Conservation (phyloP, 2,113 vertebrate genomes). For the Circaetus gallicus region DNA sequence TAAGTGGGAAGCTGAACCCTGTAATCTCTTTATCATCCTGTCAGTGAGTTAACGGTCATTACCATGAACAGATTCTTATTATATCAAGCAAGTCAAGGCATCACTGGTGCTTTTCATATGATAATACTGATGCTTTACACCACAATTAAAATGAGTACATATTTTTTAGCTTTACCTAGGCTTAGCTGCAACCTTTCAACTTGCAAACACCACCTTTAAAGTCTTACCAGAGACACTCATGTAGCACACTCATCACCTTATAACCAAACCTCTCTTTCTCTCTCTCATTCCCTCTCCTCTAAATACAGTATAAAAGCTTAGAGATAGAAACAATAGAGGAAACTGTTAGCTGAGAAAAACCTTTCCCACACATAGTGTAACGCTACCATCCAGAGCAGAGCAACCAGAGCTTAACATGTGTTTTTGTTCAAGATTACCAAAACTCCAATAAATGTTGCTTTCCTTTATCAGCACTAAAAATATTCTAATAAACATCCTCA, state of each 20-base stretch:
- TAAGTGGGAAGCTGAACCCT: slow-evolving; percentile 53
- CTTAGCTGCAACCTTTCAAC: slow-evolving; percentile 38
- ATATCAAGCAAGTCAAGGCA: slow-evolving; percentile 53
- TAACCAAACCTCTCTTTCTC: background rate
- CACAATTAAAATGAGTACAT: slow-evolving; percentile 41
- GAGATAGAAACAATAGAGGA: background rate
- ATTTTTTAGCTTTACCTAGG: slow-evolving; percentile 35
- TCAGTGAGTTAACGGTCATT: slow-evolving; percentile 68
- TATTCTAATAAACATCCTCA: slow-evolving; percentile 24
- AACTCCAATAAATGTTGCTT: background rate
- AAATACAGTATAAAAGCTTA: background rate
- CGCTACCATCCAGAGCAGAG: background rate
- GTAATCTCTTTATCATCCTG: slow-evolving; percentile 69
- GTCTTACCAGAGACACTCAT: background rate
- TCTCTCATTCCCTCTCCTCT: background rate
- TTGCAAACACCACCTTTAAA: slow-evolving; percentile 13
- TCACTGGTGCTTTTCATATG: slow-evolving; percentile 56
- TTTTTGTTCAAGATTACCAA: background rate
- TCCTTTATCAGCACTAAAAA: slow-evolving; percentile 31
- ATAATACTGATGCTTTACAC: slow-evolving; percentile 53
- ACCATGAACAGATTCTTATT: slow-evolving; percentile 51
- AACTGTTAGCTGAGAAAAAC: background rate
- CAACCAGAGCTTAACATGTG: background rate
- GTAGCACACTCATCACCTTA: background rate
- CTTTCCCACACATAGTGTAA: background rate